These are phyloP conservation scores for Spizaetus ornatus DNA, from an alignment of 2,113 vertebrate species.

Conservation along the genomic window DNA sequence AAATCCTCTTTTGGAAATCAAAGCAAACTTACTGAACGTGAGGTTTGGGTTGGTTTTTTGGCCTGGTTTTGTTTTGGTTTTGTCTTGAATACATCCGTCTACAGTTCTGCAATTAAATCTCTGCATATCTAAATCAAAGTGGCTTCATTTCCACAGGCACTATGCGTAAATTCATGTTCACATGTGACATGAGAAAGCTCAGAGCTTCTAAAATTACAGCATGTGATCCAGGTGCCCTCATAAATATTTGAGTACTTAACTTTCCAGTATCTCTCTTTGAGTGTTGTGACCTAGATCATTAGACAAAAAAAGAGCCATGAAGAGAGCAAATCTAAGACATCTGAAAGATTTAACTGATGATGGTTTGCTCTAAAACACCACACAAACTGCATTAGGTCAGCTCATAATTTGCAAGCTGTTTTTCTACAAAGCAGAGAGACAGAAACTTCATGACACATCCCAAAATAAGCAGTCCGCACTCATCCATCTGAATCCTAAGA, in stretches of 20 bases:
- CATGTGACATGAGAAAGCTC: not conserved
- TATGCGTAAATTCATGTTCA: not conserved
- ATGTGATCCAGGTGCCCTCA: not conserved
- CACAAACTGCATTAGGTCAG: not conserved
- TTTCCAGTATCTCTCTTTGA: not conserved
- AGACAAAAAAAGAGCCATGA: not conserved
- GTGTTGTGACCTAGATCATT: not conserved
- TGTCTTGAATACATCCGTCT: not conserved
- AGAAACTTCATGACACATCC: not conserved
- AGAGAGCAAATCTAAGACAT: not conserved
- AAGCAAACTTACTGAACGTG: not conserved
- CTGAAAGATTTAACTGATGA: not conserved
- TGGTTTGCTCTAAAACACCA: not conserved
- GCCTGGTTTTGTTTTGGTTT: not conserved
- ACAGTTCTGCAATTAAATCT: not conserved
- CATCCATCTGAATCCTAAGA: not conserved
- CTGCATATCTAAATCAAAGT: not conserved
- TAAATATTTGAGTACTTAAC: not conserved
- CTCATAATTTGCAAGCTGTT: not conserved
- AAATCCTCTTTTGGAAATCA: not conserved
- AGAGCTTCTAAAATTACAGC: not conserved
- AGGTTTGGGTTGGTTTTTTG: not conserved
- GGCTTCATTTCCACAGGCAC: not conserved
- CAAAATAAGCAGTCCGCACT: not conserved
- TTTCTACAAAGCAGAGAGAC: not conserved